Evolutionary conservation across 1,140 invertebrate genomes (phyloP), one percentile per base, ranked within the genome.

Genomic region (Heliconius himera): DNA sequence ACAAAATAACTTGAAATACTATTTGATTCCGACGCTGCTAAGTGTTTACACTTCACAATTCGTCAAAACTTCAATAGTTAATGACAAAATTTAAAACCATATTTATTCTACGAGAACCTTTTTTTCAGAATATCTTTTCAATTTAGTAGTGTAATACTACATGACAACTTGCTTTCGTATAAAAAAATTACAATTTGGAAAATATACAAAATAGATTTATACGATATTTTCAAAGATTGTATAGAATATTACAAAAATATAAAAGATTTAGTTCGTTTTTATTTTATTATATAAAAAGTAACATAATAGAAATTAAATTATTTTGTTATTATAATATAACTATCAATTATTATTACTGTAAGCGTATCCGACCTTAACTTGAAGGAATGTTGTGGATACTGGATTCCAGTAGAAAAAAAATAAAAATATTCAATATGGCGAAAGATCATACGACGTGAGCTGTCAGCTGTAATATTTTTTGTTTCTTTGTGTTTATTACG

Each of bases 401-500:
- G 54, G 54, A 60, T 60, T 60, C 54, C 54, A 60, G n/a, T 60
- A 73, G 36, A 73, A 77, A 80, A 78, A 87, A 88, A 87, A 20
- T 83, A 87, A 88, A 87, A 86, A 89, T 86, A 89, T 90, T 88
- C 90, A 93, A 93, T 91, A 93, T 91, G 91, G 91, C 90, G 26
- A 51, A 70, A 74, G 84, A 89, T 93, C 90, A 90, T 91, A 90
- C 87, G 89, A 93, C 90, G 85, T 93, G 88, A 91, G 86, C 91
- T 94, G 92, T 93, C 92, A 92, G 89, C 87, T 90, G 90, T 89
- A 89, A 80, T 90, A 88, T 83, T 90, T 91, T 91, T 82, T 91
- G 84, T 92, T 91, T 93, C 91, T 90, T 93, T 93, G 90, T 92
- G 90, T 90, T 94, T 92, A 93, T 91, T 91, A 87, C 87, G 84